Base-by-base conservation (phyloP, 2,888 invertebrate genomes). In the Scaptodrosophila latifasciaeformis region DNA sequence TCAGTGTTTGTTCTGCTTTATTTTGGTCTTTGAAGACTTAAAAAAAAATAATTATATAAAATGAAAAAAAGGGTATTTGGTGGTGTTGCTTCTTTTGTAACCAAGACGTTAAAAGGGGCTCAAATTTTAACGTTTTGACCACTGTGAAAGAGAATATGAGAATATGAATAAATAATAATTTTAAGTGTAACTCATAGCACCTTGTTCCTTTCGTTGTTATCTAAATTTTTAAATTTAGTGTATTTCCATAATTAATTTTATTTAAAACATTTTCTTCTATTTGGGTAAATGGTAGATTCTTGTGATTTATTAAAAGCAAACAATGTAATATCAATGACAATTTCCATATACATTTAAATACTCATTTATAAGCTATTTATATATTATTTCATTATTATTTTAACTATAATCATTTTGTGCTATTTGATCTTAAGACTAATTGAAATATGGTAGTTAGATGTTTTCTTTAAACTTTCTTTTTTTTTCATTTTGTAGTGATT, bases 31-130 rank as follows among this genome's bases (percentile, higher is more conserved):
- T 3, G 37, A 7, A n/a, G n/a, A n/a, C n/a, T n/a, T n/a, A n/a
- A n/a, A 9, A 37, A 37, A 18, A 6, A 37, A 37, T 6, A 3
- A 13, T 2, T 35, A 13, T 35, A 24, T 24, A n/a, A n/a, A n/a
- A n/a, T 24, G 3, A 24, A 24, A 3, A 24, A 24, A 5, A 24
- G 3, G 4, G 24, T 24, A 24, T 24, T 15, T 31, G 50, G 34
- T 42, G 62, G 34, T 52, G 61, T 50, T 42, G 31, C 52, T 47
- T 52, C 46, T 31, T 39, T 52, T 58, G 45, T 44, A 56, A 55
- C 64, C 58, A 76, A 80, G 67, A 72, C 83, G 84, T 84, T 81
- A 83, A 86, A 75, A 83, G 79, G 85, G 85, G 85, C 85, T 85
- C 85, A 65, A 55, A 59, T 80, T 84, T 83, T 81, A 84, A 83